Evolutionary conservation across 2,113 vertebrate species (phyloP).

Genomic region (Fulmarus glacialis): DNA sequence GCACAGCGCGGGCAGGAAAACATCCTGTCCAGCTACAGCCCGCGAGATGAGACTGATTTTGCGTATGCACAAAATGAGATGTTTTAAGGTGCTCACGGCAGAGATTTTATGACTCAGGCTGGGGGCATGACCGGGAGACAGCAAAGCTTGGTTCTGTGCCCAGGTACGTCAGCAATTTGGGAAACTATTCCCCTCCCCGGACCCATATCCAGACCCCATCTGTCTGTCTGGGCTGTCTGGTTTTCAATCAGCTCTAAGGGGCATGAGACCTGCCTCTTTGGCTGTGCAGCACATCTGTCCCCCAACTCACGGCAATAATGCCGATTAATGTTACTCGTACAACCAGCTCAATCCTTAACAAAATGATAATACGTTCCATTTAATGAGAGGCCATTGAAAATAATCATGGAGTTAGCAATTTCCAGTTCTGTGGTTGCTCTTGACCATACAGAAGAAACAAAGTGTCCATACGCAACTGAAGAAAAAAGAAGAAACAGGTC

Average conservation of each 20-base stretch:
- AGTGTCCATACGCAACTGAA: background rate
- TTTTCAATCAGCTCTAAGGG: background rate
- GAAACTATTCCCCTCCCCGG: background rate
- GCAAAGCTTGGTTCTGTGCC: background rate
- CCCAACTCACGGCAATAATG: background rate
- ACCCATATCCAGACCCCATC: background rate
- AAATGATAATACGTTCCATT: background rate
- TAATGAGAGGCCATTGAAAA: background rate
- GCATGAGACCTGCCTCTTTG: background rate
- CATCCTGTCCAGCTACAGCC: background rate
- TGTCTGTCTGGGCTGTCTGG: background rate
- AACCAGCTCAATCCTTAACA: background rate
- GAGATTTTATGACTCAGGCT: background rate
- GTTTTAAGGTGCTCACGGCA: background rate
- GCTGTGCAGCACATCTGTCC: background rate
- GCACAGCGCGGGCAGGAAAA: fast-evolving
- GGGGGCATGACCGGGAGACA: background rate
- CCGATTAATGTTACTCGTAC: fast-evolving
- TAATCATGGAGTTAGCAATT: background rate
- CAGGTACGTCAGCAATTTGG: background rate
- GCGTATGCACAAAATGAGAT: fast-evolving
- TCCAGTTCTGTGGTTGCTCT: background rate
- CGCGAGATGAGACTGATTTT: fast-evolving
- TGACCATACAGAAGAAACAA: background rate
- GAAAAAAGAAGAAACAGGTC: background rate